Base-by-base conservation (phyloP, 1,140 invertebrate species). In the Drosophila sp. region DNA sequence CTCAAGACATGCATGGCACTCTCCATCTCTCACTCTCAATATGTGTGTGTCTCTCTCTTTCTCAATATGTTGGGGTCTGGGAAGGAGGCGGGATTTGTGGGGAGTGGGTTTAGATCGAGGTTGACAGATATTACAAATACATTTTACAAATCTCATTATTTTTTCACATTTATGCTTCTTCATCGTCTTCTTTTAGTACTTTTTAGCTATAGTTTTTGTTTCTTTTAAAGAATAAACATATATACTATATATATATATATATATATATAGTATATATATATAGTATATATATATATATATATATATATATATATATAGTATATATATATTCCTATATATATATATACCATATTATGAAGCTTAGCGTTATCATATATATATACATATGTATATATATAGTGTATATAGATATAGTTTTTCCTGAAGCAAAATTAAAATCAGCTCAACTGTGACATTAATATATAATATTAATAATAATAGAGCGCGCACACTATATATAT, bases 401-500 rank as follows among this genome's bases (percentile, higher is more conserved):
- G 30, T 57, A 60, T 68, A 73, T 73, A 76, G 61, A 74, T 57
- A 33, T 69, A 64, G 65, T 66, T 77, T 80, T 57, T 62, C 40
- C 44, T 56, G 54, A 35, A 44, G 57, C 65, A 65, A 70, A 67
- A 66, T 85, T 56, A 80, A 72, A 70, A 76, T 84, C 56, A 70
- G 63, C 67, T 83, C 72, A 80, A 87, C 76, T 82, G 83, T 82
- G 82, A 86, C 80, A 86, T 86, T 86, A 86, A 86, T 86, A 86
- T 86, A 86, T 86, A 86, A 86, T 86, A 86, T 86, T 86, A 87
- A 86, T 86, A 87, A 83, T 83, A 56, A 27, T 68, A 66, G 74
- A 77, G 81, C 69, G 60, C 66, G 62, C 68, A 66, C 80, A 70
- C 70, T 71, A 74, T 70, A 83, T 47, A 83, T 65, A 79, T 76